Evolutionary conservation across 1,140 invertebrate genomes (phyloP).

Genomic region (Drosophila gunungcola): DNA sequence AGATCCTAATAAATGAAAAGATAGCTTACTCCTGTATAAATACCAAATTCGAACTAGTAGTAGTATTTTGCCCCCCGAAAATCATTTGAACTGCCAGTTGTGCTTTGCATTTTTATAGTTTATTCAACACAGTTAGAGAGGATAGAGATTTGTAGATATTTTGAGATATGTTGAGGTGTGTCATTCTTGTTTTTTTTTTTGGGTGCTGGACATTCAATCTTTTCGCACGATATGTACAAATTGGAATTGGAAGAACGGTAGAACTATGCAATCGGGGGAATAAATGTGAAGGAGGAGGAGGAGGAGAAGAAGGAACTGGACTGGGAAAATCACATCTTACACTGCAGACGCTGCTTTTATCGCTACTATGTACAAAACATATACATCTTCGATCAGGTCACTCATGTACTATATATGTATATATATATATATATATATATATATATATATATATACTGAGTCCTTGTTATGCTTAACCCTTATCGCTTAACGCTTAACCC

Average conservation of each 20-base stretch:
- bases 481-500: conserved; percentile 32
- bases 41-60: neutral
- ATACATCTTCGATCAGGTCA: conserved; percentile 40
- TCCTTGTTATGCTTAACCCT: conserved; percentile 19
- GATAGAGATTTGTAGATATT: conserved; percentile 60
- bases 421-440: conserved; percentile 17
- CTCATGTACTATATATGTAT: conserved; percentile 8
- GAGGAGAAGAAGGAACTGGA: conserved; percentile 19
- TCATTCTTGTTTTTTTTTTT: conserved; percentile 13
- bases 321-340: conserved; percentile 32
- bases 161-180: conserved; percentile 61
- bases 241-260: conserved; percentile 43
- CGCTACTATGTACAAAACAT: conserved; percentile 53
- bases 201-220: conserved; percentile 21
- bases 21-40: too few species aligned
- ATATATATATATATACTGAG: conserved; percentile 7
- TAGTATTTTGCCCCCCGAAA: conserved; percentile 28
- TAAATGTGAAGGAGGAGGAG: conserved; percentile 34
- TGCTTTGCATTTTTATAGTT: conserved; percentile 63
- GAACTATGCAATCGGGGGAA: conserved; percentile 43
- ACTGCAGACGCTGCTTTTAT: conserved; percentile 39
- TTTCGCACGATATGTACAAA: conserved; percentile 63
- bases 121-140: conserved; percentile 71
- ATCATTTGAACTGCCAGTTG: conserved; percentile 25
- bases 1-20: too few species aligned